phyloP scores from a whole-genome alignment of 1,140 invertebrate genomes.

The Drosophila aff. region DNA sequence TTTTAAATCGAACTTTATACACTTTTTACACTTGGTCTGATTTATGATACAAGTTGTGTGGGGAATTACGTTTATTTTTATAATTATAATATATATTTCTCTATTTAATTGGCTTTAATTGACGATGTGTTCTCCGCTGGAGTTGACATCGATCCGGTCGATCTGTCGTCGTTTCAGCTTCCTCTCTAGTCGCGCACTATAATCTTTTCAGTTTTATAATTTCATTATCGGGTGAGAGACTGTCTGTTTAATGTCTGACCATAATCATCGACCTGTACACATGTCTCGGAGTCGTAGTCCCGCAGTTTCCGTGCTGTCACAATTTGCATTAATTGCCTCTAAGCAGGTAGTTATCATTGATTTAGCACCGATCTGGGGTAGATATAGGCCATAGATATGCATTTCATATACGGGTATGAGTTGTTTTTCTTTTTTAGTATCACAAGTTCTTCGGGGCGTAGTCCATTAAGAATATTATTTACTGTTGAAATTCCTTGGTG shows the following conservation, averaged over 20 bases:
- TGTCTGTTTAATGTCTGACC: constrained; percentile 77
- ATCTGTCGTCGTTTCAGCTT: constrained; percentile 55
- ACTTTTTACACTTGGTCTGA: constrained; percentile 67
- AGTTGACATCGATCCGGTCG: constrained; percentile 71
- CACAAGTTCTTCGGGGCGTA: constrained; percentile 28
- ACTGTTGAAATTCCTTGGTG: constrained; percentile 16
- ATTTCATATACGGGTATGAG: constrained; percentile 26
- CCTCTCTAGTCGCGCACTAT: constrained; percentile 60
- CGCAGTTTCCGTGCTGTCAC: constrained; percentile 76
- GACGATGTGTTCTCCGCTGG: constrained; percentile 48
- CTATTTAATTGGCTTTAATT: constrained; percentile 70
- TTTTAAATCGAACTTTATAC: constrained; percentile 33
- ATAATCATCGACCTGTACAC: constrained; percentile 74
- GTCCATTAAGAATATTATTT: constrained; percentile 27
- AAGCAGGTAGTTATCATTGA: constrained; percentile 83
- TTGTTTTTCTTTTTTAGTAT: constrained; percentile 36
- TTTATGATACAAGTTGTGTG: constrained; percentile 53
- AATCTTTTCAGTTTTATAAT: constrained; percentile 76
- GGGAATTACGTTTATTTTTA: constrained; percentile 39
- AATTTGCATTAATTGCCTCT: constrained; percentile 82
- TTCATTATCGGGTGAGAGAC: constrained; percentile 70
- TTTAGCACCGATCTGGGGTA: constrained; percentile 77
- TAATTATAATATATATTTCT: constrained; percentile 34
- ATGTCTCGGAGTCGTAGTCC: constrained; percentile 43
- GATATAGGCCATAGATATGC: constrained; percentile 70